A percentile compares a stretch with the other conserved stretches of the same genome.
Evolutionary conservation across 1,140 invertebrate genomes (phyloP).

Genomic region (Onthophagus taurus): DNA sequence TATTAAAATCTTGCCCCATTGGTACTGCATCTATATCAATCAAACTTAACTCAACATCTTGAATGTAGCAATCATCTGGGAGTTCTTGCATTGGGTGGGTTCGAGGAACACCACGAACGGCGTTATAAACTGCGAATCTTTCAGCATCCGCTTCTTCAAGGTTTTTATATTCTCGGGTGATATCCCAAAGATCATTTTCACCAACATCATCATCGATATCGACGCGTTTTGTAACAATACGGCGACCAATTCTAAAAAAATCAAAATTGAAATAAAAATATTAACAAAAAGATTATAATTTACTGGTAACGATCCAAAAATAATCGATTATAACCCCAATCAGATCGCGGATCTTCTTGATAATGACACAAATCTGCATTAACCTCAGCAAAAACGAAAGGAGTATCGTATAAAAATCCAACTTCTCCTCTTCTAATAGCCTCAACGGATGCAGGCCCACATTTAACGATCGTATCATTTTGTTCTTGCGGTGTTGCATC

Average conservation of each 20-base stretch:
- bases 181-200: conserved; percentile 54
- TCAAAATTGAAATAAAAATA: not conserved
- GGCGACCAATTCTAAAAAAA: conserved; percentile 50
- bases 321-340: conserved; percentile 54
- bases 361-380: conserved; percentile 68
- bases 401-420: conserved; percentile 62
- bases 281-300: conserved; percentile 27
- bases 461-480: conserved; percentile 52
- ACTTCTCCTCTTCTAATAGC: conserved; percentile 66
- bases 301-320: conserved; percentile 55
- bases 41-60: conserved; percentile 53
- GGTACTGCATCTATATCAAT: conserved; percentile 56
- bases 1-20: conserved; percentile 56
- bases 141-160: conserved; percentile 54
- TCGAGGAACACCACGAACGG: conserved; percentile 47
- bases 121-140: conserved; percentile 52
- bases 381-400: conserved; percentile 69
- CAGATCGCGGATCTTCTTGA: conserved; percentile 52
- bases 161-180: conserved; percentile 62
- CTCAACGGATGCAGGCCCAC: conserved; percentile 60
- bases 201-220: conserved; percentile 51
- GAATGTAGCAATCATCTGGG: conserved; percentile 42
- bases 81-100: conserved; percentile 51
- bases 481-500: conserved; percentile 70
- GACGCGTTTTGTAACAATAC: conserved; percentile 63